Evolutionary conservation across 2,797 vertebrate species (phyloP).

Genomic region (Aulostomus chinensis): DNA sequence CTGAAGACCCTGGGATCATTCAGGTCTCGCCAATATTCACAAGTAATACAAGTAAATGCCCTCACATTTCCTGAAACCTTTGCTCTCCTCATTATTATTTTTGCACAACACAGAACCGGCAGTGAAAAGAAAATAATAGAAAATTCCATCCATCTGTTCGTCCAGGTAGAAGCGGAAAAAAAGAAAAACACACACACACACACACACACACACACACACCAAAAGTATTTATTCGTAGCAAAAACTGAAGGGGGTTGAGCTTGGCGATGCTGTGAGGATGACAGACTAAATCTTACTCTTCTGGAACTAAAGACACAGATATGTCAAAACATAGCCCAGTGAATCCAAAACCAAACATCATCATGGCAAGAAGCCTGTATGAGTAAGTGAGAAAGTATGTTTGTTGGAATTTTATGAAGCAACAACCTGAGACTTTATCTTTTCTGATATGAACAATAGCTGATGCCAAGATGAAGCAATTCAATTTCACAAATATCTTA

Average conservation of each 20-base stretch:
- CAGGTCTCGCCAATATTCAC: slow-evolving; percentile 61
- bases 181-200: not conserved
- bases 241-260: not conserved
- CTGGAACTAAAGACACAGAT: not conserved
- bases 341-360: not conserved
- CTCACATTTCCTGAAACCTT: slow-evolving; percentile 47
- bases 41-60: slow-evolving; percentile 53
- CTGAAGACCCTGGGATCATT: slow-evolving; percentile 47
- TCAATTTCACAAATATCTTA: no score
- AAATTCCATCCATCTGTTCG: no score
- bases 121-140: slow-evolving; percentile 32
- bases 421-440: not conserved
- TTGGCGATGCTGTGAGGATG: not conserved
- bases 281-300: not conserved
- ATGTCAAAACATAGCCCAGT: not conserved
- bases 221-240: not conserved
- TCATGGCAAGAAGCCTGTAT: not conserved
- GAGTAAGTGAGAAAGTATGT: not conserved
- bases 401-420: not conserved
- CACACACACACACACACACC: no score
- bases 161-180: no score
- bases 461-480: not conserved
- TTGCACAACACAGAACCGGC: slow-evolving; percentile 8
- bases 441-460: not conserved
- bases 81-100: slow-evolving; percentile 33